Conservation (phyloP, 2,113 vertebrate species). For the Xyliphius kryptos region DNA sequence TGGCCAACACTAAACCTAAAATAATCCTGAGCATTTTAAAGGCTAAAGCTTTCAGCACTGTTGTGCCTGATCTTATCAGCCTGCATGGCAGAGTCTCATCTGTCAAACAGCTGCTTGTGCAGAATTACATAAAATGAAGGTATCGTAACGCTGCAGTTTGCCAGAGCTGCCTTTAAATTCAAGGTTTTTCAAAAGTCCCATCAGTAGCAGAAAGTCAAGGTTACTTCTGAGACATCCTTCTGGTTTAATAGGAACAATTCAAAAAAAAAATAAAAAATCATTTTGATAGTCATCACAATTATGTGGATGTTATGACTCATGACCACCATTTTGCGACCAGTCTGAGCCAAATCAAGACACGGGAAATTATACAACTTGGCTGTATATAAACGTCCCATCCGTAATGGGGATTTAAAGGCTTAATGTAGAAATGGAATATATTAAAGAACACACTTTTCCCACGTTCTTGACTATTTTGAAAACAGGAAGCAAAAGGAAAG, state of each 20-base stretch:
- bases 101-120: conserved; percentile 22
- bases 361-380: too few relatives aligned
- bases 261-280: not conserved
- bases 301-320: too few relatives aligned
- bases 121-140: conserved; percentile 42
- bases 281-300: not conserved
- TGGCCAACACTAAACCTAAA: conserved; percentile 8
- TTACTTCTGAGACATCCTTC: not conserved
- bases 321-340: too few relatives aligned
- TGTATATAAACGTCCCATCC: too few relatives aligned
- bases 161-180: not conserved
- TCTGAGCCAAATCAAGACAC: too few relatives aligned
- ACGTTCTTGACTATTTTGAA: too few relatives aligned
- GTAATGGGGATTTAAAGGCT: too few relatives aligned
- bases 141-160: conserved; percentile 27
- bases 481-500: too few relatives aligned
- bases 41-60: conserved; percentile 15
- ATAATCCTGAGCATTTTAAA: conserved; percentile 36
- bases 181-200: not conserved
- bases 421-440: too few relatives aligned
- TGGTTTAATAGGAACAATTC: not conserved
- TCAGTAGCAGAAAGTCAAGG: not conserved
- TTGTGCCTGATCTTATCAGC: conserved; percentile 11
- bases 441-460: too few relatives aligned
- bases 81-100: conserved; percentile 4